Percentiles rank a stretch among this genome's conserved stretches.
Conservation (phyloP, 1,140 invertebrate species). For the Adelges cooleyi region DNA sequence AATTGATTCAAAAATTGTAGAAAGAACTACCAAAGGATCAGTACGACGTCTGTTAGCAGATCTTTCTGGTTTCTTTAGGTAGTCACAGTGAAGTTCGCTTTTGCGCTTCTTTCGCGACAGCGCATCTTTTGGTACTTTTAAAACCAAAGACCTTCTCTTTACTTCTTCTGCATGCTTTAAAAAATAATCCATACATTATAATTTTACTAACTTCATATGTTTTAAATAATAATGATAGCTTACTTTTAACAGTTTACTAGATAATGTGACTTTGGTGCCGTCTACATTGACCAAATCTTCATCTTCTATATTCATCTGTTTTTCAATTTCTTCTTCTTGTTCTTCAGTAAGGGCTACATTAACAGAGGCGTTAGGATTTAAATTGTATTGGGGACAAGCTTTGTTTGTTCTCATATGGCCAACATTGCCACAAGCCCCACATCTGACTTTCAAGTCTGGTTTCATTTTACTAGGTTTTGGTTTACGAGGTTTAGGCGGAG, state of each 20-base stretch:
- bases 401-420: slow-evolving; percentile 89
- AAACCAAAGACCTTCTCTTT: slow-evolving; percentile 60
- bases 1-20: slow-evolving; percentile 83
- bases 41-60: slow-evolving; percentile 87
- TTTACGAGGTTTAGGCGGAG: slow-evolving; percentile 12
- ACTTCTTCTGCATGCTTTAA: slow-evolving; percentile 65
- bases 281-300: slow-evolving; percentile 85
- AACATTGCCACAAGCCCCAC: slow-evolving; percentile 90
- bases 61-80: slow-evolving; percentile 74
- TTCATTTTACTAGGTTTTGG: slow-evolving; percentile 32
- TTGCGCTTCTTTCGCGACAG: slow-evolving; percentile 54
- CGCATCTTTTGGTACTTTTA: slow-evolving; percentile 72
- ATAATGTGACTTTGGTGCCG: slow-evolving; percentile 76
- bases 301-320: slow-evolving; percentile 64
- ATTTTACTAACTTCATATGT: neutral
- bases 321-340: slow-evolving; percentile 70
- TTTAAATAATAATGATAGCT: slow-evolving; percentile 25
- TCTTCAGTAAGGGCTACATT: slow-evolving; percentile 67
- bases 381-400: slow-evolving; percentile 81
- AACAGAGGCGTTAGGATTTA: slow-evolving; percentile 47
- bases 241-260: slow-evolving; percentile 68
- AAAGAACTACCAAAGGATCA: slow-evolving; percentile 90
- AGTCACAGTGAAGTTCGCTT: slow-evolving; percentile 78
- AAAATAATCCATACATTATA: slow-evolving; percentile 27
- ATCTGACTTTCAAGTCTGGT: slow-evolving; percentile 73